Evolutionary conservation across 2,113 vertebrate genomes (phyloP).

Genomic region (Anthoscopus minutus): DNA sequence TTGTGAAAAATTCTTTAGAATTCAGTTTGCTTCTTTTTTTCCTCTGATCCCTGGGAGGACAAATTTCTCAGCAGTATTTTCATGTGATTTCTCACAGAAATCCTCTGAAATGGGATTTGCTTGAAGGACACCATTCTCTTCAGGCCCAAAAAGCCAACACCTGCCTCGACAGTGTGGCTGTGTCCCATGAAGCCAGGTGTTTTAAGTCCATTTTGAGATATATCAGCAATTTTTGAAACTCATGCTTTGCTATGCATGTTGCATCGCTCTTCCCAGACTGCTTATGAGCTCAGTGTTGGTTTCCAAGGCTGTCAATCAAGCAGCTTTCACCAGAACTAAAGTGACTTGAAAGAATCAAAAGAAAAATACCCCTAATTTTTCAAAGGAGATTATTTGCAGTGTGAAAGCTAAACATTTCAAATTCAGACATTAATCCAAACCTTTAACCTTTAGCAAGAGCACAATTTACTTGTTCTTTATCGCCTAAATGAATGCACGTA

Average conservation of each 20-base stretch:
- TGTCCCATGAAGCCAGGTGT: background rate
- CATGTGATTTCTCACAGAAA: background rate
- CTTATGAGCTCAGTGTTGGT: background rate
- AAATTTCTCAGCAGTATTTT: background rate
- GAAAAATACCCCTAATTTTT: background rate
- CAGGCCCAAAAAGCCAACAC: background rate
- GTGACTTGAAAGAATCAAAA: slow-evolving; percentile 22
- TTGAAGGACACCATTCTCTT: background rate
- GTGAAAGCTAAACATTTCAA: background rate
- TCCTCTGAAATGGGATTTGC: background rate
- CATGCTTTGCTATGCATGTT: background rate
- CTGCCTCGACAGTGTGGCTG: background rate
- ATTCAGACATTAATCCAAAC: slow-evolving; percentile 23
- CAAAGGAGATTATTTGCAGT: slow-evolving; percentile 15
- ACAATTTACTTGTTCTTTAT: background rate
- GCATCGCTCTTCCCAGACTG: background rate
- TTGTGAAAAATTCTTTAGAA: background rate
- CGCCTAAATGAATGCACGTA: background rate
- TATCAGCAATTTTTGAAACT: background rate
- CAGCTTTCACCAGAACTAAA: slow-evolving; percentile 17
- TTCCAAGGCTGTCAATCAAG: slow-evolving; percentile 6
- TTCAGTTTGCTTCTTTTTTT: background rate
- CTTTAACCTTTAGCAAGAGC: slow-evolving; percentile 5
- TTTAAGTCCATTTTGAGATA: background rate
- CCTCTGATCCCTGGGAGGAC: background rate